Conservation (phyloP, 2,797 vertebrate species). For the Xerus rutilus region DNA sequence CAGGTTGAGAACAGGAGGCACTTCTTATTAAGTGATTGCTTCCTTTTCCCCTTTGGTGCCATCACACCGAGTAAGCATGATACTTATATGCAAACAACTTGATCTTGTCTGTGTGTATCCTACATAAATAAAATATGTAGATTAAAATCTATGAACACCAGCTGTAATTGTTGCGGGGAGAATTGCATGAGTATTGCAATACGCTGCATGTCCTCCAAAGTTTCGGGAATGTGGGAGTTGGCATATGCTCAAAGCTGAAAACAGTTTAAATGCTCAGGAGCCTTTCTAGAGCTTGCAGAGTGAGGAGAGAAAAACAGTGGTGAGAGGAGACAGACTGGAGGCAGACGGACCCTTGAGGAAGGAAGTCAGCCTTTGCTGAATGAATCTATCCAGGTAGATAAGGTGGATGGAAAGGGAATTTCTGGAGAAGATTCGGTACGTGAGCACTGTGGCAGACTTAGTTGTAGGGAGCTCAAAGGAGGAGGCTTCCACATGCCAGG, state of each 20-base stretch:
- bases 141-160: background rate
- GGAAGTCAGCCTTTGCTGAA: background rate
- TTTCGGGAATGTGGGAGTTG: background rate
- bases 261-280: background rate
- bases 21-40: background rate
- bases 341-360: background rate
- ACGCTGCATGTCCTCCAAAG: background rate
- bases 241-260: background rate
- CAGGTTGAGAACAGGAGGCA: background rate
- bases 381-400: background rate
- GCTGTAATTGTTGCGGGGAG: background rate
- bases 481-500: background rate
- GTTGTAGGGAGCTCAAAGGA: background rate
- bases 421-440: too few species aligned
- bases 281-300: background rate
- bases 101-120: background rate
- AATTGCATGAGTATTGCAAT: background rate
- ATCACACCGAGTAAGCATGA: background rate
- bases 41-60: background rate
- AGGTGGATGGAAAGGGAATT: background rate
- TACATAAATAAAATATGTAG: background rate
- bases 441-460: rapidly evolving
- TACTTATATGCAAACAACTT: background rate
- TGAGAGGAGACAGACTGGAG: background rate
- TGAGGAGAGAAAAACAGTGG: background rate